Conservation (phyloP, 2,888 invertebrate genomes). For the Cerastis rubricosa region DNA sequence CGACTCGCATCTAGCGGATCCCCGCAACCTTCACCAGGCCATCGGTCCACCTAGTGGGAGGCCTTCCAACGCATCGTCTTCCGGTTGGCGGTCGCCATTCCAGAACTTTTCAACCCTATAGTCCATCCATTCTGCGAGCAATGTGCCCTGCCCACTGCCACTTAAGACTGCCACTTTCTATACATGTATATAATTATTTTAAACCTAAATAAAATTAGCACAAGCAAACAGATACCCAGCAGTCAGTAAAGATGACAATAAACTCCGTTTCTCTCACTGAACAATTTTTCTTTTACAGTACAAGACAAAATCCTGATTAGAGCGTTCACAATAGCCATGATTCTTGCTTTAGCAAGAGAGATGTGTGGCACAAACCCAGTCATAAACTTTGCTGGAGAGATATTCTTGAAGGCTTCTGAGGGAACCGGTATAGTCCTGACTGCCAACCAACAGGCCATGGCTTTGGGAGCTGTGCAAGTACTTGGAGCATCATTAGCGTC, state of each 20-base stretch:
- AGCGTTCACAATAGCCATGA: constrained; percentile 81
- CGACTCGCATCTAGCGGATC: no score
- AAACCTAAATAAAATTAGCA: background rate
- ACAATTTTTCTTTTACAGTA: constrained; percentile 73
- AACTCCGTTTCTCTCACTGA: background rate
- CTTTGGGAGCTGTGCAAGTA: constrained; percentile 84
- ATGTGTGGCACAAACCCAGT: constrained; percentile 85
- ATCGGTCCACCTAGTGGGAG: no score
- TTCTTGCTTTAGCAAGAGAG: constrained; percentile 79
- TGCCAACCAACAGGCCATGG: constrained; percentile 87
- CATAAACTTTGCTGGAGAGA: constrained; percentile 85
- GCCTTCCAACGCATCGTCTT: no score
- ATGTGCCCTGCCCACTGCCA: no score
- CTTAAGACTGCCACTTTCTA: no score
- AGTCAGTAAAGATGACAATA: no score
- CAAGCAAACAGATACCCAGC: background rate
- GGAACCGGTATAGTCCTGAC: constrained; percentile 75
- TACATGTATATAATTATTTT: no score
- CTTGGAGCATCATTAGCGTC: constrained; percentile 81
- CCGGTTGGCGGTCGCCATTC: no score
- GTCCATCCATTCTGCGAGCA: no score
- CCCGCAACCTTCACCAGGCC: no score
- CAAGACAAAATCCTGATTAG: constrained; percentile 80
- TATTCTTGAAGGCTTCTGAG: constrained; percentile 79
- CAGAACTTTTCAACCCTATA: no score